Percentiles rank a stretch among this genome's conserved stretches.
Evolutionary conservation across 2,888 invertebrate genomes (phyloP).

Genomic region (Dusona sp.): DNA sequence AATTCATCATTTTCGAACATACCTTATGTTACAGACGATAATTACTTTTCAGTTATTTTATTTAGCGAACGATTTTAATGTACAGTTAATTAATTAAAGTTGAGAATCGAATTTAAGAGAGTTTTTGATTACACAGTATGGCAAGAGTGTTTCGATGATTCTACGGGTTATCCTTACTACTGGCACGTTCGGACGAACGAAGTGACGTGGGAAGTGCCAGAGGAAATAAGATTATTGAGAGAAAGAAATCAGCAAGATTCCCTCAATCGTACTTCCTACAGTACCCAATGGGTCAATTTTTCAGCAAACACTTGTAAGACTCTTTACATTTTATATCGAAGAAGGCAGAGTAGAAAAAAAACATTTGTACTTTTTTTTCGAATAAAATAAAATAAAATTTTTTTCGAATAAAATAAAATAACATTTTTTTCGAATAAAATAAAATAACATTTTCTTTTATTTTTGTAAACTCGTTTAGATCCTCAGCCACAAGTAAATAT

Average conservation of each 20-base stretch:
- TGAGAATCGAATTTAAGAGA: neutral
- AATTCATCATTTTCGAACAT: too few species aligned
- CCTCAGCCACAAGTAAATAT: slow-evolving; percentile 80
- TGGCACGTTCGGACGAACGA: slow-evolving; percentile 88
- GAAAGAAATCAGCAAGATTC: slow-evolving; percentile 73
- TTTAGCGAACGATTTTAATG: neutral
- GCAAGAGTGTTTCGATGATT: slow-evolving; percentile 88
- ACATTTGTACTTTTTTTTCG: neutral
- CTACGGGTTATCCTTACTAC: slow-evolving; percentile 88
- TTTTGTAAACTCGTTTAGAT: slow-evolving; percentile 70
- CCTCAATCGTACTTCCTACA: slow-evolving; percentile 70
- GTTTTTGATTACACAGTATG: slow-evolving; percentile 85
- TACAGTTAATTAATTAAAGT: neutral
- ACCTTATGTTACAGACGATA: neutral
- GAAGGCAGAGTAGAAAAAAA: neutral
- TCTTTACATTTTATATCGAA: neutral
- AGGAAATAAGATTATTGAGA: slow-evolving; percentile 79
- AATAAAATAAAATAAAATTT: neutral
- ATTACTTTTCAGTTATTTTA: neutral
- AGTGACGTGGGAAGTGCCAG: slow-evolving; percentile 88
- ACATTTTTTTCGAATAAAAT: neutral
- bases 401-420: neutral
- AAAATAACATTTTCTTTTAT: neutral
- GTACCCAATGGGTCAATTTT: slow-evolving; percentile 76
- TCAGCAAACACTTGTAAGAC: slow-evolving; percentile 75